A percentile compares a stretch with the other conserved stretches of the same genome.
These are phyloP conservation scores for Ptychochromis oligacanthus DNA, from an alignment of 2,113 vertebrate species.

Conservation along the genomic window DNA sequence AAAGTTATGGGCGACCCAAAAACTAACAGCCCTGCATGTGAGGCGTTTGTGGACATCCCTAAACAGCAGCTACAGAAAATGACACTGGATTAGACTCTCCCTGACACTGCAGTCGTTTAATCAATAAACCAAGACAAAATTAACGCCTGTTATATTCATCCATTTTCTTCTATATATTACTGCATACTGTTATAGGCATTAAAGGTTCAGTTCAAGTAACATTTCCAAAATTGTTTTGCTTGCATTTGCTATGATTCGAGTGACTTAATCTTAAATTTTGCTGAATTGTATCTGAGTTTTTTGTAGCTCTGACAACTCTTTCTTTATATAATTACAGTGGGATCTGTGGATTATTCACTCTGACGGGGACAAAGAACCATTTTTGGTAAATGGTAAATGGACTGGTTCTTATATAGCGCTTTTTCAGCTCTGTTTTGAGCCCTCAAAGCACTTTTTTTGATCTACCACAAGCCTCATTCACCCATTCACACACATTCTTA, in stretches of 20 bases:
- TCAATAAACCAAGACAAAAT: neutral
- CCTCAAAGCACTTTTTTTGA: no score
- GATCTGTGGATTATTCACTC: neutral
- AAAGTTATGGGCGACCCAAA: neutral
- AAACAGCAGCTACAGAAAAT: neutral
- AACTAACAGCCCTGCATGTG: neutral
- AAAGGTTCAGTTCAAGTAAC: neutral
- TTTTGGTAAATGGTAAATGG: no score
- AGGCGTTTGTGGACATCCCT: neutral
- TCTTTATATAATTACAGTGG: neutral
- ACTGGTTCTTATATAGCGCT: no score
- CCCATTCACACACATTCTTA: no score
- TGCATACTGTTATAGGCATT: neutral
- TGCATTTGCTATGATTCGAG: neutral
- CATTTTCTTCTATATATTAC: no score
- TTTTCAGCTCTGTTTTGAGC: no score
- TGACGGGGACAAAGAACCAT: neutral
- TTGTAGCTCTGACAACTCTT: neutral
- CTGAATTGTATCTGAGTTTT: neutral
- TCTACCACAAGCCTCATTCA: no score
- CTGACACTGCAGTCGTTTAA: neutral
- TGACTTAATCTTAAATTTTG: no score
- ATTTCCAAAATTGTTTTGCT: neutral
- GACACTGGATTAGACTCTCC: neutral
- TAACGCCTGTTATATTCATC: neutral